Percentiles rank a stretch among this genome's conserved stretches.
These are phyloP conservation scores for Aphelenchoides besseyi DNA, from an alignment of 1,140 invertebrate genomes.

Conservation along the genomic window DNA sequence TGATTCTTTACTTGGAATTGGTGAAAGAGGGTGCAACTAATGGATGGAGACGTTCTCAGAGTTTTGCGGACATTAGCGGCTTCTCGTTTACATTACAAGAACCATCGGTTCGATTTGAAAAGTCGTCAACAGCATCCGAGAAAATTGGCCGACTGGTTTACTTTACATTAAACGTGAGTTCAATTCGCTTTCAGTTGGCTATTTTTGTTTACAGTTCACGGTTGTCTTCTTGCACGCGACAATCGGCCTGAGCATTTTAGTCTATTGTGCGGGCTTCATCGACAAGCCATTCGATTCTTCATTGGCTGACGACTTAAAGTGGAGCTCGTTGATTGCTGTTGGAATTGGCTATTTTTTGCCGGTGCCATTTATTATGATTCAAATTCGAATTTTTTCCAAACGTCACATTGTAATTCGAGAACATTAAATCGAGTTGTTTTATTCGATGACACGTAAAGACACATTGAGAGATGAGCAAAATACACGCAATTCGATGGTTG, in stretches of 20 bases:
- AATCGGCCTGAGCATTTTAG: background rate
- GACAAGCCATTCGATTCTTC: background rate
- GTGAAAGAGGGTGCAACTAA: background rate
- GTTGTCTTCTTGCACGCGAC: background rate
- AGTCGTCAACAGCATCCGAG: background rate
- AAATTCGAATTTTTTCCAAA: background rate
- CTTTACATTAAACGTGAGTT: background rate
- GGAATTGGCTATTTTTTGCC: background rate
- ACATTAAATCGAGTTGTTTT: no score
- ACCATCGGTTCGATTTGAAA: background rate
- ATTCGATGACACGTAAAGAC: background rate
- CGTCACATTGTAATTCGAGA: no score
- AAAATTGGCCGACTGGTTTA: background rate
- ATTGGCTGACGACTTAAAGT: background rate
- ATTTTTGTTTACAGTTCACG: no score
- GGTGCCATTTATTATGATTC: background rate
- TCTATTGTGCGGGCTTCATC: background rate
- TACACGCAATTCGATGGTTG: background rate
- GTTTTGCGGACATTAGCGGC: background rate
- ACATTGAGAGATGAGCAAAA: background rate
- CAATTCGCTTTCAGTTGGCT: background rate
- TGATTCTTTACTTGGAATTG: background rate
- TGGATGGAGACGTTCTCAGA: background rate
- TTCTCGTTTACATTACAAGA: background rate
- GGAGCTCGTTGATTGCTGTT: background rate